Evolutionary conservation across 2,888 invertebrate species (phyloP), one percentile per base, ranked within the genome.

Genomic region (Pristionchus arcanus): DNA sequence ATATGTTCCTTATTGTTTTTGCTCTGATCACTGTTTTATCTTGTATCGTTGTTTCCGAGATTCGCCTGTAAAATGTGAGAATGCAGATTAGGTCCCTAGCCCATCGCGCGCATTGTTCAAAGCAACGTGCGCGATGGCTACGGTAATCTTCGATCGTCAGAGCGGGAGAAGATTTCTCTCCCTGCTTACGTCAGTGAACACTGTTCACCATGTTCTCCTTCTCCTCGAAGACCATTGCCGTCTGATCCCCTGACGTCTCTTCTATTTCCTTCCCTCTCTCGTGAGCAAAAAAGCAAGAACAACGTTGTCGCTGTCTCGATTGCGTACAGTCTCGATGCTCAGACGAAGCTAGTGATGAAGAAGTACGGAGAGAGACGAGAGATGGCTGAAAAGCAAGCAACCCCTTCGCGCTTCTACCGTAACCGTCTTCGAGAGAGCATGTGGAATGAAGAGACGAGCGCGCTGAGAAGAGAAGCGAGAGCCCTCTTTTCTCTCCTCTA

Each of bases 101-200:
- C 59, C 59, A 25, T 21, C 19, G 59, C 59, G 59, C 25, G 31
- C 71, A 15, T 21, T 5, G 25, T 74, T 74, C 11, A 25, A 74
- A 3, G 37, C 19, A 37, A 34, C 37, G 74, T 37, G 74, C 68
- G 66, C 66, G 5, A 31, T 71, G 34, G 37, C 21, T 74, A 74
- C 74, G 74, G 74, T 74, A 74, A 74, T 74, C 74, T 74, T 74
- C 37, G 74, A 74, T 74, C 74, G 31, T 74, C 37, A 74, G 74
- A 74, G 21, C 21, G 16, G n/a, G 74, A 74, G 74, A 74, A 74
- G 74, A 74, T 74, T 37, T 37, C 74, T 15, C 31, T 77, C 81
- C n/a, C 25, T 53, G 77, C 81, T 81, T 25, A 81, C 81, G 81
- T 81, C 49, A 81, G 49, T 42, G 11, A 11, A n/a, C 81, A 28